A percentile compares a stretch with the other conserved stretches of the same genome.
Evolutionary conservation across 2,113 vertebrate genomes (phyloP).

Genomic region (Paratilapia polleni): DNA sequence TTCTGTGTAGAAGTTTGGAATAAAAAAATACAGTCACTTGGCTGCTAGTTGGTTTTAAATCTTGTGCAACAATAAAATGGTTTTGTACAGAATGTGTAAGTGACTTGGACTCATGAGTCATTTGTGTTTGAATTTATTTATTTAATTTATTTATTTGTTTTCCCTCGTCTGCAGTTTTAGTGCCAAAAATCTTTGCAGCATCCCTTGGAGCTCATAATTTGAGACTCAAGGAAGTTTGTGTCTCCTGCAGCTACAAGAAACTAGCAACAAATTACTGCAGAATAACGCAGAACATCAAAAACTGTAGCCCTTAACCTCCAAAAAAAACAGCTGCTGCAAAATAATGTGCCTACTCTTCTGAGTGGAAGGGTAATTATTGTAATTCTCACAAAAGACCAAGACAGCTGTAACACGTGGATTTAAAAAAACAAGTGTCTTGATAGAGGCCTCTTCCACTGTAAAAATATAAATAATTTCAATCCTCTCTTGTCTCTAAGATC

Average conservation of each 20-base stretch:
- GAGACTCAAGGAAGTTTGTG: neutral
- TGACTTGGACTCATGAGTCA: neutral
- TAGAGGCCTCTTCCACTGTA: too few species aligned
- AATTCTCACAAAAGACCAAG: neutral
- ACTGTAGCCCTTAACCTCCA: neutral
- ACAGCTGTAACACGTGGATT: neutral
- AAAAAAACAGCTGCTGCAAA: accelerated
- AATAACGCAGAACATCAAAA: neutral
- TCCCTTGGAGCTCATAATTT: neutral
- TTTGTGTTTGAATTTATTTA: neutral
- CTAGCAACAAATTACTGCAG: too few species aligned
- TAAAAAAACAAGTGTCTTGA: too few species aligned
- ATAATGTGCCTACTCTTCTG: neutral
- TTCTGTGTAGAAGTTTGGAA: neutral
- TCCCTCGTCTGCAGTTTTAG: neutral
- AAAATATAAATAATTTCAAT: neutral
- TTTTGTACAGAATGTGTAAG: neutral
- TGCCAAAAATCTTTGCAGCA: neutral
- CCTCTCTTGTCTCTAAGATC: neutral
- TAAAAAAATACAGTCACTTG: neutral
- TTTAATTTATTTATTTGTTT: too few species aligned
- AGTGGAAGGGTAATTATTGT: neutral
- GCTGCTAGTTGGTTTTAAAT: neutral
- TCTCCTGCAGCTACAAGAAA: neutral
- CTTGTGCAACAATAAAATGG: neutral